phyloP scores from a whole-genome alignment of 2,113 vertebrate genomes.

The Cyanoliseus patagonus region DNA sequence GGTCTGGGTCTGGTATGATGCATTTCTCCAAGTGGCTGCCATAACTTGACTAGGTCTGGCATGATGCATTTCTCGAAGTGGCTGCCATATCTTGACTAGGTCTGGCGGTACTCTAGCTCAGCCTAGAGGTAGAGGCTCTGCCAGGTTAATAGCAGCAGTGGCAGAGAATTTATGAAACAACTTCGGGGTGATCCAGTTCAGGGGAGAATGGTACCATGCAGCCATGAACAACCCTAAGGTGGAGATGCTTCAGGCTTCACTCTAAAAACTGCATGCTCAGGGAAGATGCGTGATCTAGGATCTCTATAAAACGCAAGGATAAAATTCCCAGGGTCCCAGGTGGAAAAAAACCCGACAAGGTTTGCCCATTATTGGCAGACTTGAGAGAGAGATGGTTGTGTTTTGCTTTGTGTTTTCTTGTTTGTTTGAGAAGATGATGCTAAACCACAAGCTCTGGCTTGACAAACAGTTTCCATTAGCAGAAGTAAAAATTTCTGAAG shows the following conservation, averaged over 20 bases:
- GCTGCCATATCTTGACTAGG: neutral
- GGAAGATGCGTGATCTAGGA: neutral
- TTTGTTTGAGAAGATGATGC: conserved; percentile 5
- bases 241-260: neutral
- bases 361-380: neutral
- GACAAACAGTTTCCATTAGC: neutral
- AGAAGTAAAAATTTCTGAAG: conserved; percentile 10
- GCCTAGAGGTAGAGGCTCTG: neutral
- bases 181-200: neutral
- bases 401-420: neutral
- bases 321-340: neutral
- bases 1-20: neutral
- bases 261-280: neutral
- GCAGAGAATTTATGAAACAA: neutral
- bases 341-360: neutral
- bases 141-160: neutral
- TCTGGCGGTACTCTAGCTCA: neutral
- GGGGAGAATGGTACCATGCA: neutral
- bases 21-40: neutral
- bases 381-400: neutral
- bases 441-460: neutral
- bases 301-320: neutral
- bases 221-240: neutral
- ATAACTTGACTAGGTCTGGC: neutral
- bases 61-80: neutral